A percentile compares a stretch with the other conserved stretches of the same genome.
Evolutionary conservation across 1,140 invertebrate genomes (phyloP).

Genomic region (Aphis craccivora): DNA sequence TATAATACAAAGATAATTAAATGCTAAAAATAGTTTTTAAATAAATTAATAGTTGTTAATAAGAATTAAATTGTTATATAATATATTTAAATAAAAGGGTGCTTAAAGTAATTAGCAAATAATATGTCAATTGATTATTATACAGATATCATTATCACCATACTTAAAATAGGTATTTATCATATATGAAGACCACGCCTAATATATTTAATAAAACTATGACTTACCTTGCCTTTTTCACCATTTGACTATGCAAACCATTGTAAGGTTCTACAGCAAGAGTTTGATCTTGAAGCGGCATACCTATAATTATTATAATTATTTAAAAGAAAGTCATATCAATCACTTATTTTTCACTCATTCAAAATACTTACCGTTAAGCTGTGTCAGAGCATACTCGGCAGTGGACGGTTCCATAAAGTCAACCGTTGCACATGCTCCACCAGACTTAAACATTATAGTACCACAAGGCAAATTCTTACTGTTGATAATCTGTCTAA

Average conservation of each 20-base stretch:
- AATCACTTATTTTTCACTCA: neutral
- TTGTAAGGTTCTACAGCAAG: conserved; percentile 45
- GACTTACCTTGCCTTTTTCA: conserved; percentile 51
- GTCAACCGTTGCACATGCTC: conserved; percentile 51
- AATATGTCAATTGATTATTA: neutral
- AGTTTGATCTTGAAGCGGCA: conserved; percentile 33
- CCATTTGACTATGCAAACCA: conserved; percentile 51
- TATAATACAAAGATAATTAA: neutral
- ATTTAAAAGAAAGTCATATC: neutral
- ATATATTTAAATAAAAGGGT: neutral
- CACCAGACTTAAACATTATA: conserved; percentile 48
- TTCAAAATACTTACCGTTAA: conserved; percentile 40
- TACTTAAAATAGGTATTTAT: neutral
- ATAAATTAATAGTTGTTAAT: neutral
- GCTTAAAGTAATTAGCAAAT: neutral
- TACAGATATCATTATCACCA: neutral
- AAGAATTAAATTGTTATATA: neutral
- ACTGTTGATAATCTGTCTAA: conserved; percentile 39
- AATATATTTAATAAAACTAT: neutral
- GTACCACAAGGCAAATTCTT: conserved; percentile 55
- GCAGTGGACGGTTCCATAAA: conserved; percentile 52
- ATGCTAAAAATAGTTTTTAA: neutral
- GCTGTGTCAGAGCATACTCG: conserved; percentile 25
- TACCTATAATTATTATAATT: conserved; percentile 17
- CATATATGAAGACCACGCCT: neutral